Base-by-base conservation (phyloP, 2,797 vertebrate species). In the Sebastes diploproa region DNA sequence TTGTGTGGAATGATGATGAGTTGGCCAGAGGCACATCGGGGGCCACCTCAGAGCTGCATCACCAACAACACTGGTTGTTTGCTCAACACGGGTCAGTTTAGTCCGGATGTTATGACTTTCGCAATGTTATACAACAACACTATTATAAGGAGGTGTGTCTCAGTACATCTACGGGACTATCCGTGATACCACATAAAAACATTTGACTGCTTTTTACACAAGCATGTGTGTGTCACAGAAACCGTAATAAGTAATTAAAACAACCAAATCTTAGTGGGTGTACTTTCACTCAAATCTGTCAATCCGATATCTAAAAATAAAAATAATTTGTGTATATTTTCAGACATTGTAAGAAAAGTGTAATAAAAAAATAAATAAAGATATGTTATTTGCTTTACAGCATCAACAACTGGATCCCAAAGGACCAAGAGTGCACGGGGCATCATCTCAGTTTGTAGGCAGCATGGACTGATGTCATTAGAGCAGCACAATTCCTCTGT, bases 11-110 rank as follows among this genome's bases (percentile, higher is more conserved):
- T 29, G 60, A 72, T 52, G 52, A 29, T 4, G 55, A 65, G 81
- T 9, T 32, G 71, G 77, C 80, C 67, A 6, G 46, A 61, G 59
- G 52, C 23, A 16, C 22, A 50, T 32, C 14, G 6, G 65, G 36
- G 46, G 72, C 42, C 56, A 62, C 27, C 72, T 85, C 69, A 25
- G 81, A 32, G 58, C n/a, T 16, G 23, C 64, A 13, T 54, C 58
- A 50, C n/a, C 36, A 58, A 30, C 74, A 65, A 55, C 34, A n/a
- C 54, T 36, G 11, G 8, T 36, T 46, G 25, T 72, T 72, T 75
- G 46, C 27, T 55, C 68, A 11, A 63, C 50, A n/a, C 54, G 20
- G 66, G 71, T 77, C 64, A 76, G 59, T 14, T 59, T 7, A 46
- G 22, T 80, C 50, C 63, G 59, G 42, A 38, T 52, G 38, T 77